Evolutionary conservation across 2,113 vertebrate species (phyloP), one percentile per base, ranked within the genome.

Genomic region (Eleginops maclovinus): DNA sequence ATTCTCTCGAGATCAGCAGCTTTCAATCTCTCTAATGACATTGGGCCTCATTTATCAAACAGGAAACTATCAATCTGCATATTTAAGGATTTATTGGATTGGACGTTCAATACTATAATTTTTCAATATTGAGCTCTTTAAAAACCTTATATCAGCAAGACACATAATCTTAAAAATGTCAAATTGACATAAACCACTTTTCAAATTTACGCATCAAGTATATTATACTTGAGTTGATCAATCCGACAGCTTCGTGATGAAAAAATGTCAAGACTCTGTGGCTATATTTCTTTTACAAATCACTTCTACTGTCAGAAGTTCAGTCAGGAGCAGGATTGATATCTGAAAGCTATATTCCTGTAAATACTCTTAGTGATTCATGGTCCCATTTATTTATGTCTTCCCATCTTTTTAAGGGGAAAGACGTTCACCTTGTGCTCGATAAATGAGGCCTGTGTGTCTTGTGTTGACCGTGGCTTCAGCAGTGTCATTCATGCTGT

Each of bases 1-100:
- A 80, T 85, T 84, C 83, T 79, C 85, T 85, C 22, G 22, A 81
- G 80, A 87, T 90, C 88, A 91, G 86, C 87, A 88, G 90, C 84
- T 89, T 84, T 84, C 81, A 78, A 19, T 87, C 76, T 76, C 15
- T 50, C 46, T 54, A 58, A 67, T 60, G 82, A 87, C 61, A 62
- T 31, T 26, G 53, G 66, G 75, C 76, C 77, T 89, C 70, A 77
- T 88, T 83, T 83, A 74, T 89, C 82, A 72, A 68, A 63, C 70
- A 64, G 78, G 62, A 73, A 31, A 17, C 36, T 0, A 75, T 82
- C 63, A 36, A 21, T 88, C 72, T 62, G 64, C 22, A 24, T 56
- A 60, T 70, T 79, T 63, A 79, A 66, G 47, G 53, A 79, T 77
- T 88, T 80, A 72, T 72, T 74, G 54, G 31, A 59, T 65, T 70